Percentiles rank a stretch among this genome's conserved stretches.
These are phyloP conservation scores for Macropus fuliginosus DNA, from an alignment of 2,797 vertebrate genomes.

Conservation along the genomic window DNA sequence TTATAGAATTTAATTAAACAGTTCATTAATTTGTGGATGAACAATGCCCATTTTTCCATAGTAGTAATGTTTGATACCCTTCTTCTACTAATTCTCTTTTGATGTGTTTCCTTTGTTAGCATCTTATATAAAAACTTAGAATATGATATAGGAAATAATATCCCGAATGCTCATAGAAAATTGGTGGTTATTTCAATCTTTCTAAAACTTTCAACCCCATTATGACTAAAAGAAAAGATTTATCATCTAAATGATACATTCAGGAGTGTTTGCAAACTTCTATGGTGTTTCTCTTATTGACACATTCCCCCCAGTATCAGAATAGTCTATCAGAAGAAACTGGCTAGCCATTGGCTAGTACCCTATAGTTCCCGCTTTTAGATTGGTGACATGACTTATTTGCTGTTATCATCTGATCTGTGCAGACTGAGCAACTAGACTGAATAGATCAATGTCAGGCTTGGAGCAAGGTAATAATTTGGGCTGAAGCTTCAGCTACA, in stretches of 20 bases:
- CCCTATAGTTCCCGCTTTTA: slow-evolving; percentile 2
- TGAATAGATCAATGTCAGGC: slow-evolving; percentile 65
- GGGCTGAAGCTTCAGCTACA: slow-evolving; percentile 7
- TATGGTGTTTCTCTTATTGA: slow-evolving; percentile 4
- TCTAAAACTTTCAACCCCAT: not conserved
- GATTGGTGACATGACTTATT: slow-evolving; percentile 50
- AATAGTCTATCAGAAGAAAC: slow-evolving; percentile 58
- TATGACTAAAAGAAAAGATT: slow-evolving; percentile 20
- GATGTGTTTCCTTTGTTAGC: not conserved
- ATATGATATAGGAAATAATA: slow-evolving; percentile 8
- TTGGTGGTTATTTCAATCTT: not conserved
- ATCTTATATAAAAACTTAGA: slow-evolving; percentile 13
- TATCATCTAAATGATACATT: not conserved
- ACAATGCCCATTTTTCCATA: not conserved
- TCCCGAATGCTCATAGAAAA: slow-evolving; percentile 11
- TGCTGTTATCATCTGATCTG: not conserved
- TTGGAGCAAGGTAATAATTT: slow-evolving; percentile 56
- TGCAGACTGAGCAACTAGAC: slow-evolving; percentile 45
- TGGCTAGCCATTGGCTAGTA: slow-evolving; percentile 49
- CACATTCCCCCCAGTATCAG: slow-evolving; percentile 36
- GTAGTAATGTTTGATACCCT: not conserved
- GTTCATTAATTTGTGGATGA: not conserved
- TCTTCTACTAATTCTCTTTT: not conserved
- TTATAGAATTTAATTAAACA: not conserved
- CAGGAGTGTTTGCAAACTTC: not conserved